Base-by-base conservation (phyloP, 2,888 invertebrate species). In the Macrophya alboannulata region DNA sequence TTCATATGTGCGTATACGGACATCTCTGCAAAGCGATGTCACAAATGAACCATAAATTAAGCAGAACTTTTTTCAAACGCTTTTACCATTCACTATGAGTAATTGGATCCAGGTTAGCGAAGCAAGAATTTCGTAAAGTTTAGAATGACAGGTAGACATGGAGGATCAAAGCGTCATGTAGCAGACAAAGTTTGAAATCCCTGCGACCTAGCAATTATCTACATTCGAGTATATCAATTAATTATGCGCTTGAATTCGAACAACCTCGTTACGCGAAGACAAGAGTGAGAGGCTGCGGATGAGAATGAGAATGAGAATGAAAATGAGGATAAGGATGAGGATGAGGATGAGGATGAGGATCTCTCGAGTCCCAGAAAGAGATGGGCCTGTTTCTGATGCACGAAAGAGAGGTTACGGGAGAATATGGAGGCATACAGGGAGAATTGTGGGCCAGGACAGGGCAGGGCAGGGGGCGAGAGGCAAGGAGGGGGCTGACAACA, bases 401-500 rank as follows among this genome's bases (percentile, higher is more conserved):
- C 25, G 43, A 62, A 81, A 37, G 40, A 81, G 81, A 81, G 40
- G 62, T 62, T 59, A 21, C 40, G 81, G 81, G 81, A 62, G 81
- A 62, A 81, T 43, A 81, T 62, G 81, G 81, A 55, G 62, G 81
- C 59, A 62, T 59, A 12, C 21, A 43, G 25, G 62, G 62, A 81
- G 81, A 81, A 77, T 31, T 77, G 40, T 15, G 59, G 81, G 81
- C 31, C 51, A 51, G 62, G 25, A 51, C 62, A 59, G 62, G 25
- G 51, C 51, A 55, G 21, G 43, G 74, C 68, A 74, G 8, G 51
- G 55, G 12, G 25, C 51, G 37, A 37, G 76, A 59, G 55, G 87
- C 86, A 83, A 83, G 86, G 89, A 89, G 87, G 90, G 88, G 83
- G 89, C 90, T 89, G 90, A 89, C 90, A 90, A 90, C 87, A 87